Base-by-base conservation (phyloP, 2,888 invertebrate genomes). In the Phasia obesa region DNA sequence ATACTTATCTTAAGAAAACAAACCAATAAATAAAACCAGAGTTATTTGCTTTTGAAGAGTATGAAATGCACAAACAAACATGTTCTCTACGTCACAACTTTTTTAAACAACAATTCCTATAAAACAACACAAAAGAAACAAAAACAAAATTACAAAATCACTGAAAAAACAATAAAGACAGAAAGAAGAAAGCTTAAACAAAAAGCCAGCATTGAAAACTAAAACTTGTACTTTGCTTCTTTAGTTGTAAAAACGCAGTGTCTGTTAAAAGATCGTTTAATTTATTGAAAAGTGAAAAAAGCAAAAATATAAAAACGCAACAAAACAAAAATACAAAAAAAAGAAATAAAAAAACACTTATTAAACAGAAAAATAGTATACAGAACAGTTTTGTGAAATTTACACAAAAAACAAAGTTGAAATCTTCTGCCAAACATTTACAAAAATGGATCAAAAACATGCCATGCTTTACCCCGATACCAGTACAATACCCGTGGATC, bases 391-490 rank as follows among this genome's bases (percentile, higher is more conserved):
- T 69, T 27, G 38, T 49, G 19, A 38, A 47, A 35, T 19, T 67
- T 13, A 9, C 2, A 35, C 25, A 25, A 53, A 13, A 35, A 9
- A 35, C 9, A 35, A 9, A 31, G 31, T 4, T 11, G 35, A 11
- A 9, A 35, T 11, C 35, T 11, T 2, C 15, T 42, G n/a, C 13
- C 17, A 47, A 47, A 15, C 44, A 17, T 19, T n/a, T 47, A 1
- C 17, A 17, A 78, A 74, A 76, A 89, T 90, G 90, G 91, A 90
- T 85, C 90, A 89, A 76, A 90, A 90, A 85, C 90, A 88, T 70
- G 89, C 90, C 35, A 90, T 90, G 91, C 86, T 90, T 15, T 90
- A 90, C 87, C 90, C 90, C n/a, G 87, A 87, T 19, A 53, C 79
- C 57, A 74, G 23, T 44, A 11, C 84, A 69, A 77, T 87, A 69